Conservation (phyloP, 2,113 vertebrate genomes). For the Nanorana parkeri region DNA sequence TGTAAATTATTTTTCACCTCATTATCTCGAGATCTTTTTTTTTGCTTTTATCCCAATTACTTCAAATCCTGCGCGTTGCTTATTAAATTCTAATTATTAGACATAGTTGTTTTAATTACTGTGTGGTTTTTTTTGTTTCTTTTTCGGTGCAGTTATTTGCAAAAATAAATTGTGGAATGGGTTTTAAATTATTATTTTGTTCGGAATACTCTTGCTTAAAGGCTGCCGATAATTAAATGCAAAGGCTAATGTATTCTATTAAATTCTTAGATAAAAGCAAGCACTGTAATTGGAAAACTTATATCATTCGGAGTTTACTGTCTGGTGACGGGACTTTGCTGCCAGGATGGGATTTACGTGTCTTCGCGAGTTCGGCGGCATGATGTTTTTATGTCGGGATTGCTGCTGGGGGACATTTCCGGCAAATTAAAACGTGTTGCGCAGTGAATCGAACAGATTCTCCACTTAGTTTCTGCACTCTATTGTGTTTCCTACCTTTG, state of each 20-base stretch:
- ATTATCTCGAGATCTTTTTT: conserved; percentile 16
- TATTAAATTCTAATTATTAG: conserved; percentile 44
- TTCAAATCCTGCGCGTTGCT: not conserved
- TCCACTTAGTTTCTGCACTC: not conserved
- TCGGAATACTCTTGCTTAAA: conserved; percentile 32
- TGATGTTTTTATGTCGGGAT: not conserved
- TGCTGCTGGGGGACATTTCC: conserved; percentile 10
- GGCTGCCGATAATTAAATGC: conserved; percentile 34
- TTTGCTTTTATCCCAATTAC: conserved; percentile 14
- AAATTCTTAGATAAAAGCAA: conserved; percentile 45
- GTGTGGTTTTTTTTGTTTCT: not conserved
- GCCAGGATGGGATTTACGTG: conserved; percentile 2
- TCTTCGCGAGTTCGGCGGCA: not conserved
- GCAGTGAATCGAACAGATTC: conserved; percentile 20
- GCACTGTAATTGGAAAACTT: conserved; percentile 49
- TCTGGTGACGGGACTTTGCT: conserved; percentile 20
- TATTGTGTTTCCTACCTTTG: not conserved
- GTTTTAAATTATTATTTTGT: conserved; percentile 35
- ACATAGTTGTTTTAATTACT: conserved; percentile 33
- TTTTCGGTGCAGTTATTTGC: conserved; percentile 27
- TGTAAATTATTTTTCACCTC: conserved; percentile 15
- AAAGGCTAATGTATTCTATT: conserved; percentile 40
- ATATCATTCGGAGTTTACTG: conserved; percentile 37
- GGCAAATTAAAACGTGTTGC: conserved; percentile 25
- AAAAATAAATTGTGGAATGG: conserved; percentile 44